phyloP scores from a whole-genome alignment of 2,888 invertebrate species.

The Sicus ferrugineus region DNA sequence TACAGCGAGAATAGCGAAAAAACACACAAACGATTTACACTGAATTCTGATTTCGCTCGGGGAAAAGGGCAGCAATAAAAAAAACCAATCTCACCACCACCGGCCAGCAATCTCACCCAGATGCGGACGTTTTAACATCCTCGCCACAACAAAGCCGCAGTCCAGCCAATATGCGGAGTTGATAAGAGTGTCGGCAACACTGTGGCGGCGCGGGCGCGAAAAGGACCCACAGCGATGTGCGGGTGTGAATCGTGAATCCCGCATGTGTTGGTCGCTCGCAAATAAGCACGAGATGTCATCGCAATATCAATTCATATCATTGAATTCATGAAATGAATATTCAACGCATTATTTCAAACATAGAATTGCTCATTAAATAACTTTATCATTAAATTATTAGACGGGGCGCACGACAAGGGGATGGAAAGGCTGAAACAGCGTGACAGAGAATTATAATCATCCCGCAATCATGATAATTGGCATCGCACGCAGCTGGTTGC shows the following conservation, averaged over 20 bases:
- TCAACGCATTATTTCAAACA: no score
- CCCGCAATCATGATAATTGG: background rate
- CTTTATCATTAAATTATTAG: no score
- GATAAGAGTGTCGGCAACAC: constrained; percentile 60
- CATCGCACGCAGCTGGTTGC: background rate
- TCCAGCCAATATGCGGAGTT: constrained; percentile 56
- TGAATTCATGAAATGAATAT: no score
- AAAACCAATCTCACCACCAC: background rate
- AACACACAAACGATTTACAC: background rate
- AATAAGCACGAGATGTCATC: no score
- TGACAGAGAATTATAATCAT: constrained; percentile 6
- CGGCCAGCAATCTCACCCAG: background rate
- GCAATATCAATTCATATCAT: no score
- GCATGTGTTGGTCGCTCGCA: background rate
- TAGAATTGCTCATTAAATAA: no score
- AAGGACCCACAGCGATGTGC: background rate
- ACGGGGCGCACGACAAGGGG: no score
- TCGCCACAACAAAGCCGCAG: constrained; percentile 53
- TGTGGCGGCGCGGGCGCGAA: constrained; percentile 33
- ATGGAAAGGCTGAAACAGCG: background rate
- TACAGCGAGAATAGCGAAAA: no score
- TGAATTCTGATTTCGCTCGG: background rate
- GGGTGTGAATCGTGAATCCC: background rate
- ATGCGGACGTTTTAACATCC: constrained; percentile 22
- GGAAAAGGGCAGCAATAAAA: background rate